These are phyloP conservation scores for Isichthys henryi DNA, from an alignment of 2,113 vertebrate species.

Conservation along the genomic window DNA sequence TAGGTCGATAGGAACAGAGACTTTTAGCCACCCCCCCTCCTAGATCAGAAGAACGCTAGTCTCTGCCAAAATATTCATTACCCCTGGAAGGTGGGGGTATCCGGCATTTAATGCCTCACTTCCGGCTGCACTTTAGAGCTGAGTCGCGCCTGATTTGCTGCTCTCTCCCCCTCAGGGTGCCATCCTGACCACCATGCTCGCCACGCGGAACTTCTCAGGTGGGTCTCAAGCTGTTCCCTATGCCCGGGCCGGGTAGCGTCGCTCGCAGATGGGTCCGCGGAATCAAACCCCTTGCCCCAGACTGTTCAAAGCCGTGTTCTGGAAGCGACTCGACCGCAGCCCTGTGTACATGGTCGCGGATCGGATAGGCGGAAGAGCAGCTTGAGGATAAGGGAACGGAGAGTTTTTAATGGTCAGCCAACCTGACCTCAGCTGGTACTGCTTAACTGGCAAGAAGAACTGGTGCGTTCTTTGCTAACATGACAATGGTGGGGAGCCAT, in stretches of 20 bases:
- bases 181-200: slow-evolving; percentile 94
- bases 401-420: background rate
- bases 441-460: background rate
- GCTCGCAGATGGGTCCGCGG: background rate
- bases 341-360: background rate
- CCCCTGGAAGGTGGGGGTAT: background rate
- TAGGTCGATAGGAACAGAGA: slow-evolving; percentile 31
- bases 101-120: slow-evolving; percentile 2
- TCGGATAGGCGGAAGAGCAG: background rate
- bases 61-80: slow-evolving; percentile 28
- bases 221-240: slow-evolving; percentile 37
- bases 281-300: background rate
- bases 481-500: background rate
- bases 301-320: background rate
- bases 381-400: background rate
- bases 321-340: background rate
- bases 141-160: slow-evolving; percentile 16
- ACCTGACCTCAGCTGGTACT: background rate
- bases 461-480: background rate
- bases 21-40: background rate
- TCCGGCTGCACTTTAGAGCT: slow-evolving; percentile 6
- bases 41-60: too few relatives aligned
- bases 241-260: background rate
- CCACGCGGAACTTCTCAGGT: slow-evolving; percentile 98
- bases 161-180: slow-evolving; percentile 64